Percentiles rank a stretch among this genome's conserved stretches.
These are phyloP conservation scores for Epinotia demarniana DNA, from an alignment of 2,888 invertebrate genomes.

Conservation along the genomic window DNA sequence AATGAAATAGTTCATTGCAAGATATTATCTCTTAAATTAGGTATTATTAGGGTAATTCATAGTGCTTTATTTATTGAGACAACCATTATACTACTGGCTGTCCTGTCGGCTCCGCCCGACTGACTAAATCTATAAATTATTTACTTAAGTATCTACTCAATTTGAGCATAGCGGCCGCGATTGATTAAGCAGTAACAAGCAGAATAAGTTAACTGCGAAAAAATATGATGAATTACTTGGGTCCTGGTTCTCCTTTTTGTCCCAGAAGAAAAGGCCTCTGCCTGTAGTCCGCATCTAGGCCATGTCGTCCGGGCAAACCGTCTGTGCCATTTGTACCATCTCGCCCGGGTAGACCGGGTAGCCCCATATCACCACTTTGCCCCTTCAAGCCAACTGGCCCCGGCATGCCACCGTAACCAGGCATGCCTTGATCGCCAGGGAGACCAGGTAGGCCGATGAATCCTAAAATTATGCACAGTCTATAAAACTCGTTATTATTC, in stretches of 20 bases:
- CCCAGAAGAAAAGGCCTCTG: conserved; percentile 66
- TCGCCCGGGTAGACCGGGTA: conserved; percentile 1
- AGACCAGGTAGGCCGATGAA: conserved; percentile 14
- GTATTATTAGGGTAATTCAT: too few species aligned
- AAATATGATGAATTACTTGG: conserved; percentile 60
- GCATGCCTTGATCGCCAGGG: conserved; percentile 25
- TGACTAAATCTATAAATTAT: neutral
- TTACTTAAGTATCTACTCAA: too few species aligned
- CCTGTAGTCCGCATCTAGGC: conserved; percentile 68
- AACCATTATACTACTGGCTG: too few species aligned
- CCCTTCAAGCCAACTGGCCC: conserved; percentile 74
- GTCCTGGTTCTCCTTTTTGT: conserved; percentile 81
- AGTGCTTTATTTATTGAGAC: too few species aligned
- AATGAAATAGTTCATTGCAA: too few species aligned
- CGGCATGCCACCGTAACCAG: conserved; percentile 70
- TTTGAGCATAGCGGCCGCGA: too few species aligned
- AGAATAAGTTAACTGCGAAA: too few species aligned
- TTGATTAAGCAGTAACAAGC: neutral
- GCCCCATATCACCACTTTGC: conserved; percentile 21
- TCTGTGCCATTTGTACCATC: conserved; percentile 68
- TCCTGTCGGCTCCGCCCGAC: too few species aligned
- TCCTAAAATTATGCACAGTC: neutral
- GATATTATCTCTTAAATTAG: too few species aligned
- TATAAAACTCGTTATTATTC: too few species aligned
- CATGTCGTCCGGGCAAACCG: conserved; percentile 82